These are phyloP conservation scores for Alouatta palliata DNA, from an alignment of 2,113 vertebrate genomes.

Conservation along the genomic window DNA sequence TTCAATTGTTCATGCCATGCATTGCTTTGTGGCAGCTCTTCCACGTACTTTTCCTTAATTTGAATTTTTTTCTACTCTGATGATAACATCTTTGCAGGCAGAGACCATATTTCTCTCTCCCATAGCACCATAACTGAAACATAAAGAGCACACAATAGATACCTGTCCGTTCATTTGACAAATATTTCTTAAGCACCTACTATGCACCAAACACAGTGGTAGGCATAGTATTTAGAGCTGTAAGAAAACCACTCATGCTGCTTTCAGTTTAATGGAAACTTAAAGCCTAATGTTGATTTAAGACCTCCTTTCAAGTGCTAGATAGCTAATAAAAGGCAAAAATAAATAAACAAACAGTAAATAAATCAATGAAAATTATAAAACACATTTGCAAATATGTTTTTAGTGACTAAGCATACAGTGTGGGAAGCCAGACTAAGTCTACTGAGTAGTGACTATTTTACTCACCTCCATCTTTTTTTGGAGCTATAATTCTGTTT, in stretches of 20 bases:
- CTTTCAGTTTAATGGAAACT: neutral
- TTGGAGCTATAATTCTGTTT: slow-evolving; percentile 88
- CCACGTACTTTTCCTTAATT: neutral
- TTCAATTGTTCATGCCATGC: no score
- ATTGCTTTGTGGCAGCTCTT: neutral
- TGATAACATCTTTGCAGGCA: neutral
- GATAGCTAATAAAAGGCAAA: neutral
- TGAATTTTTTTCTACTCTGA: neutral
- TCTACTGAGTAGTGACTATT: neutral
- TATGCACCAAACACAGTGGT: neutral
- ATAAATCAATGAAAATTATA: neutral
- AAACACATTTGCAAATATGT: neutral
- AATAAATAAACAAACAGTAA: neutral
- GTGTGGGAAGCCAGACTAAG: no score
- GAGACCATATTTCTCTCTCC: neutral
- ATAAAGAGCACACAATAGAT: neutral
- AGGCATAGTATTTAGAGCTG: neutral
- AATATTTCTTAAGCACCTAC: neutral
- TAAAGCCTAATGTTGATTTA: neutral
- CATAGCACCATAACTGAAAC: neutral
- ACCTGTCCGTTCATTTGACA: neutral
- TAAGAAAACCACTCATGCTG: neutral
- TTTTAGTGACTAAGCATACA: neutral
- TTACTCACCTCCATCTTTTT: slow-evolving; percentile 90
- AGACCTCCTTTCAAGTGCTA: neutral